Conservation (phyloP, 2,113 vertebrate genomes). For the Cebus imitator region DNA sequence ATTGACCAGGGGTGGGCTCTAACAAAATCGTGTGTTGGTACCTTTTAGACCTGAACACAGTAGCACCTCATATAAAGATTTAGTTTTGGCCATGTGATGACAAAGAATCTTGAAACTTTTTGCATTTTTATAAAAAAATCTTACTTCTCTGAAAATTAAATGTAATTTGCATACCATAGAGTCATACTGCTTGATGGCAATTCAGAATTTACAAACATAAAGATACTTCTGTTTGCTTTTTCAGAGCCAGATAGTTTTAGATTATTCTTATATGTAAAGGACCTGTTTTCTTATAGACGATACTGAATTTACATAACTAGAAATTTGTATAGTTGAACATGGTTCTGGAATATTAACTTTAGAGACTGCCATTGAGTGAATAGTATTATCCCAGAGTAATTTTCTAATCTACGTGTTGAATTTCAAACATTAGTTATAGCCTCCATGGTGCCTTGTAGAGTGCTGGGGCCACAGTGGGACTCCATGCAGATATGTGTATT, state of each 20-base stretch:
- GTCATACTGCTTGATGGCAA: neutral
- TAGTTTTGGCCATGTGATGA: neutral
- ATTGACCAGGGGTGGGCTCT: neutral
- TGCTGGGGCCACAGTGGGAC: neutral
- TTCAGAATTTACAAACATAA: neutral
- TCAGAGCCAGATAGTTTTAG: constrained; percentile 29
- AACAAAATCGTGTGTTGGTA: neutral
- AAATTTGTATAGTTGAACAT: neutral
- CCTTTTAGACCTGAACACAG: neutral
- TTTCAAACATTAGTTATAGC: neutral
- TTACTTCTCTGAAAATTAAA: neutral
- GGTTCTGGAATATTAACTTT: neutral
- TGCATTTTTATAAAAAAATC: neutral
- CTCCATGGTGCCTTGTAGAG: neutral
- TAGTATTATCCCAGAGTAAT: neutral
- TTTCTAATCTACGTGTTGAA: neutral
- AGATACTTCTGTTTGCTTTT: neutral
- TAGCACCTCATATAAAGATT: neutral
- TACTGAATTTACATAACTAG: neutral
- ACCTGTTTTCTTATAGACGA: neutral
- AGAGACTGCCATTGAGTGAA: neutral
- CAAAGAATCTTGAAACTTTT: neutral
- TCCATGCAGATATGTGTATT: neutral
- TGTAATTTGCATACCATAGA: constrained; percentile 14
- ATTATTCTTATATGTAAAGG: neutral